A percentile compares a stretch with the other conserved stretches of the same genome.
Conservation (phyloP, 1,140 invertebrate species). For the Brachystomella parvula region DNA sequence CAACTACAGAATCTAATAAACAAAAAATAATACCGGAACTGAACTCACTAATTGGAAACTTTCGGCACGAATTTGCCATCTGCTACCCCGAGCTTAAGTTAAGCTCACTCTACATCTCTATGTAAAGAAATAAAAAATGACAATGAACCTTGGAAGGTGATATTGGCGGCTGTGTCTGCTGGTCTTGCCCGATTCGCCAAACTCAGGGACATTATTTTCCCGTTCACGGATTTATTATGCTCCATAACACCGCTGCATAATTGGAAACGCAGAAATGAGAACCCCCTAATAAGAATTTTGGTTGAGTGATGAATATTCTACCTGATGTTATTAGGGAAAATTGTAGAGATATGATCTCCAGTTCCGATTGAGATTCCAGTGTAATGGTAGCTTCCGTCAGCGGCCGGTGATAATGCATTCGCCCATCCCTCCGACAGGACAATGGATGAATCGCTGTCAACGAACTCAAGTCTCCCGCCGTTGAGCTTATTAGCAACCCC, state of each 20-base stretch:
- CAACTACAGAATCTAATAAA: slow-evolving; percentile 11
- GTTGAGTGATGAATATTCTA: neutral
- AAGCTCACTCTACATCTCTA: neutral
- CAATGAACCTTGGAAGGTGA: neutral
- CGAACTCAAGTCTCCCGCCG: neutral
- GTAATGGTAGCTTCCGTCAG: neutral
- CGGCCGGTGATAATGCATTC: neutral
- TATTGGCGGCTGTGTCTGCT: neutral
- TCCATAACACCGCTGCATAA: neutral
- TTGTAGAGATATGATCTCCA: neutral
- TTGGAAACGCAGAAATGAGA: too few species aligned
- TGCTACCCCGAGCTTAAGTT: neutral
- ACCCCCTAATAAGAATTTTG: too few species aligned
- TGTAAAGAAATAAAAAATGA: neutral
- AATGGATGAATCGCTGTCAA: slow-evolving; percentile 8
- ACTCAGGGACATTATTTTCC: neutral
- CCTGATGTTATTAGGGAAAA: slow-evolving; percentile 3
- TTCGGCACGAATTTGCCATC: neutral
- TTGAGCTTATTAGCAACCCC: neutral
- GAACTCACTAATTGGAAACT: too few species aligned
- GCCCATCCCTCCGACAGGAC: slow-evolving; percentile 1
- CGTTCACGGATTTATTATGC: neutral
- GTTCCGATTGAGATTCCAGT: slow-evolving; percentile 9
- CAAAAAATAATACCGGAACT: neutral
- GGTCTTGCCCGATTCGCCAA: neutral